A percentile compares a stretch with the other conserved stretches of the same genome.
Conservation (phyloP, 2,888 invertebrate species). For the Druceiella hillmani region DNA sequence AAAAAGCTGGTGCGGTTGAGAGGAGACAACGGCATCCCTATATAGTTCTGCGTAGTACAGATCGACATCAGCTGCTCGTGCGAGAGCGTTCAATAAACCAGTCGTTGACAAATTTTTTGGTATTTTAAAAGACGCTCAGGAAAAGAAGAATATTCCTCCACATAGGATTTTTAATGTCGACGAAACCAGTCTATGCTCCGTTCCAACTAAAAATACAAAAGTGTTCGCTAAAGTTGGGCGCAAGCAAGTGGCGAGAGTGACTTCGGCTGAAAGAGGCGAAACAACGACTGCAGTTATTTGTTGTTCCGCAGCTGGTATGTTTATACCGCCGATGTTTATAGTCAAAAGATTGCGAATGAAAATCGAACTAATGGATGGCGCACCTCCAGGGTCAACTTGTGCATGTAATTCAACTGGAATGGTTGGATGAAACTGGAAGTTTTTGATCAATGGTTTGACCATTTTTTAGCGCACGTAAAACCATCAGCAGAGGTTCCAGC, state of each 20-base stretch:
- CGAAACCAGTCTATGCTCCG: conserved; percentile 19
- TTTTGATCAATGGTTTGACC: conserved; percentile 30
- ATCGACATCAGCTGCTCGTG: conserved; percentile 19
- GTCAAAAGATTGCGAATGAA: conserved; percentile 25
- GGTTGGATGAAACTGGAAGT: conserved; percentile 30
- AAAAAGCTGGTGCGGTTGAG: no score
- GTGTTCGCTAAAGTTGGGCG: conserved; percentile 24
- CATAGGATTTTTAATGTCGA: conserved; percentile 16
- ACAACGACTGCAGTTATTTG: conserved; percentile 26
- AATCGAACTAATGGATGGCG: conserved; percentile 26
- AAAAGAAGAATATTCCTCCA: conserved; percentile 1
- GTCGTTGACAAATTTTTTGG: conserved; percentile 11
- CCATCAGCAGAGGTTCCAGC: conserved; percentile 27
- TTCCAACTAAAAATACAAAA: conserved; percentile 23
- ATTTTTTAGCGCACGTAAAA: conserved; percentile 30
- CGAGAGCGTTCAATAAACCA: conserved; percentile 21
- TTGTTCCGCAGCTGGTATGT: conserved; percentile 25
- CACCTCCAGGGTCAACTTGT: conserved; percentile 26
- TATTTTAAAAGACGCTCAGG: conserved; percentile 5
- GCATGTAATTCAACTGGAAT: conserved; percentile 24
- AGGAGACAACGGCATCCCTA: conserved; percentile 17
- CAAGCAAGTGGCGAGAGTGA: conserved; percentile 25
- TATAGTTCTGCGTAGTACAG: conserved; percentile 19
- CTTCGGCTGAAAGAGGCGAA: conserved; percentile 25
- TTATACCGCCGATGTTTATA: conserved; percentile 26